phyloP scores from a whole-genome alignment of 2,797 vertebrate species.

The Triplophysa yarkandensis region DNA sequence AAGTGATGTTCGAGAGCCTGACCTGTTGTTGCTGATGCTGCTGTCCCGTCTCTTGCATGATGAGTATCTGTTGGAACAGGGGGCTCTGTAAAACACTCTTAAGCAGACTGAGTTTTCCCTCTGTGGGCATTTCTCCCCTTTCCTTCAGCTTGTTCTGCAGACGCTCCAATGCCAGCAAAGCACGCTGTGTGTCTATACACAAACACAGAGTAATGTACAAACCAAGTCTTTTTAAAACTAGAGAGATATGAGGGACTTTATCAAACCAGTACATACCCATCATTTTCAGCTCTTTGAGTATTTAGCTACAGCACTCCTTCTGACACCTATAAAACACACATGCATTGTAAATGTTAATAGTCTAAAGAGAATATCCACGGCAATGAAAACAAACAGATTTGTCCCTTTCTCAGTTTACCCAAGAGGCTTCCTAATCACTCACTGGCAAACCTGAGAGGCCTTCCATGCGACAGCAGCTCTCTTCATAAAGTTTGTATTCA shows the following conservation, averaged over 20 bases:
- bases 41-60: constrained; percentile 84
- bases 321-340: constrained; percentile 32
- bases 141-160: constrained; percentile 88
- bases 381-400: constrained; percentile 20
- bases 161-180: constrained; percentile 90
- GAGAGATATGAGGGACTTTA: not conserved
- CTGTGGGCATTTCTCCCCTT: constrained; percentile 82
- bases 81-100: constrained; percentile 93
- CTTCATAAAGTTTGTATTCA: constrained; percentile 36
- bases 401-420: constrained; percentile 8
- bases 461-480: constrained; percentile 23
- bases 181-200: constrained; percentile 82
- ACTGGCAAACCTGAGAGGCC: constrained; percentile 11
- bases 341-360: not conserved
- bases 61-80: constrained; percentile 93
- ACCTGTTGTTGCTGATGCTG: constrained; percentile 74
- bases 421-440: constrained; percentile 12
- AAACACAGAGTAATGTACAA: constrained; percentile 24
- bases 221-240: too few species aligned
- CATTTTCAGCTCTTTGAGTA: constrained; percentile 27
- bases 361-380: not conserved
- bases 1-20: constrained; percentile 23
- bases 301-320: constrained; percentile 6
- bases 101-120: constrained; percentile 87
- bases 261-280: constrained; percentile 41